A percentile compares a stretch with the other conserved stretches of the same genome.
Evolutionary conservation across 2,797 vertebrate species (phyloP).

Genomic region (Ataeniobius toweri): DNA sequence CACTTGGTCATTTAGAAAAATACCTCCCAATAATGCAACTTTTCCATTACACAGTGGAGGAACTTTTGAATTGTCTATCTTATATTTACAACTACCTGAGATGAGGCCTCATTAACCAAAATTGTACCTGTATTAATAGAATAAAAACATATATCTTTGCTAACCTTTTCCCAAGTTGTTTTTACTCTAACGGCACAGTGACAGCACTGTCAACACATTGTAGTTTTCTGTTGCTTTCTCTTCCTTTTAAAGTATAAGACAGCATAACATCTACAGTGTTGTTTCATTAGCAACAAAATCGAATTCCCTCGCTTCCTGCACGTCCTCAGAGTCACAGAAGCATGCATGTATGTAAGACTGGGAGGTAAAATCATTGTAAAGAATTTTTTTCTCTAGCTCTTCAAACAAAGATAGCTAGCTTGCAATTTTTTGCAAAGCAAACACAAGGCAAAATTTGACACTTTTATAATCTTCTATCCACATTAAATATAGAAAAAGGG

Average conservation of each 20-base stretch:
- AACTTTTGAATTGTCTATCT: not conserved
- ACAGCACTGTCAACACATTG: constrained; percentile 15
- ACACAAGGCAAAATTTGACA: constrained; percentile 61
- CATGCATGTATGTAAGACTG: constrained; percentile 29
- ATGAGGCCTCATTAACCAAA: not conserved
- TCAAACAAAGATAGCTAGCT: constrained; percentile 27
- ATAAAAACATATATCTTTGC: not conserved
- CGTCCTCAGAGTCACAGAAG: constrained; percentile 57
- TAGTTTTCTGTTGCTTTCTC: constrained; percentile 24
- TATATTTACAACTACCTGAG: not conserved
- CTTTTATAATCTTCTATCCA: constrained; percentile 56
- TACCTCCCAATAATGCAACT: constrained; percentile 32
- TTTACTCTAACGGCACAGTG: too few species aligned
- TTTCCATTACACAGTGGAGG: constrained; percentile 48
- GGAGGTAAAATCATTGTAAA: constrained; percentile 2
- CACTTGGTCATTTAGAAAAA: constrained; percentile 62
- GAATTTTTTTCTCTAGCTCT: constrained; percentile 2
- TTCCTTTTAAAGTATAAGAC: constrained; percentile 38
- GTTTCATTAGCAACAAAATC: constrained; percentile 68
- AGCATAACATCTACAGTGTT: not conserved
- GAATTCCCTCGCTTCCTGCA: constrained; percentile 66
- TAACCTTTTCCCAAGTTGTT: not conserved
- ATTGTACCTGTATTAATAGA: not conserved
- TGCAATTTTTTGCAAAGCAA: constrained; percentile 42
- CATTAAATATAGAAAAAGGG: constrained; percentile 43